Evolutionary conservation across 2,113 vertebrate genomes (phyloP), one percentile per base, ranked within the genome.

Genomic region (Callopanchax toddi): DNA sequence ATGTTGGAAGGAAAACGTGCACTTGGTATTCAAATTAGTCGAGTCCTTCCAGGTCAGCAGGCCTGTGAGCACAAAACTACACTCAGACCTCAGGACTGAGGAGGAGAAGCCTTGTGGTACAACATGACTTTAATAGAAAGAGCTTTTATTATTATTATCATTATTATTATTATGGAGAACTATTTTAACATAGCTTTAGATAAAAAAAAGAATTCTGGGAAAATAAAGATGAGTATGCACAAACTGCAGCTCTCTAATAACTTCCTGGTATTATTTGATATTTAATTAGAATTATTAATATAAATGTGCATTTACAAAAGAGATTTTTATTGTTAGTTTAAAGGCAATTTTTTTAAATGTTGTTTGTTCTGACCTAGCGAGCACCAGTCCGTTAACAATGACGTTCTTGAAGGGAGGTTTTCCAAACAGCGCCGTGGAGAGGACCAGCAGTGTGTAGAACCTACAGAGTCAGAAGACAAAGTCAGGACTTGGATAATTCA

Each of bases 321-420:
- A 6, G 1, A 42, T 42, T 42, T 42, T 3, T 3, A 20, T 18
- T 44, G n/a, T 46, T 59, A 11, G 13, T 1, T 44, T 44, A n/a
- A 20, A 44, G 44, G 40, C 17, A 17, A 16, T 1, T 1, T 0
- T 36, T 20, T 34, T 0, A 53, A 15, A 20, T 39, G 26, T 17
- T 46, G 34, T 23, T 4, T 6, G 5, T 12, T 86, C 86, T 71
- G 78, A 94, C 97, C 97, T 96, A n/a, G 97, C 97, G 10, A 99
- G 92, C 36, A 99, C 93, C 0, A 99, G 91, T 12, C 97, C 97
- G 2, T 98, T 99, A 32, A 95, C 97, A 34, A 99, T 98, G 63
- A 99, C 96, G 9, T 99, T 99, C 90, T 95, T 98, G 91, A 99
- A 99, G 4, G 97, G 95, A 0, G 96, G 96, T 68, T 89, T 95